phyloP scores from a whole-genome alignment of 2,888 invertebrate genomes.

The Phengaris arion region DNA sequence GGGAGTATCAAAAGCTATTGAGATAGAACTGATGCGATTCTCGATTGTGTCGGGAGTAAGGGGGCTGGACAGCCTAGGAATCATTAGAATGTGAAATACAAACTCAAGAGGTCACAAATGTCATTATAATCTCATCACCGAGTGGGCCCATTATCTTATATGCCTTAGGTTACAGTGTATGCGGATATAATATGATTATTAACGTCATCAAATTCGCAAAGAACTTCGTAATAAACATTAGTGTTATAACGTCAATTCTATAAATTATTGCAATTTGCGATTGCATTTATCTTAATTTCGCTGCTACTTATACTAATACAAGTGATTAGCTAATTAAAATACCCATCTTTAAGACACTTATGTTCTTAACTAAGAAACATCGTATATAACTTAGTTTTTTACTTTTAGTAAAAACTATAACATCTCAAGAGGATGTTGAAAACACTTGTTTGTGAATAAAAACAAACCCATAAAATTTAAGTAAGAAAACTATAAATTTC shows the following conservation, averaged over 20 bases:
- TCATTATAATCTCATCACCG: constrained; percentile 26
- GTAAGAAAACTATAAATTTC: neutral
- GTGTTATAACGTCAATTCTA: neutral
- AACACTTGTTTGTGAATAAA: neutral
- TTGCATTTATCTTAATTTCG: too few species aligned
- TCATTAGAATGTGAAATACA: neutral
- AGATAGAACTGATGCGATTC: too few species aligned
- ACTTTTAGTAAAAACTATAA: neutral
- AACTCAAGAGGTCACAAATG: constrained; percentile 15
- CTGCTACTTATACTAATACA: too few species aligned
- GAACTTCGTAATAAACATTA: neutral
- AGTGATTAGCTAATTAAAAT: neutral
- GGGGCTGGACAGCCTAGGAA: neutral
- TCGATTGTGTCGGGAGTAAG: too few species aligned
- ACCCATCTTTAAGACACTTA: too few species aligned
- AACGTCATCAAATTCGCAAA: constrained; percentile 1
- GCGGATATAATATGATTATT: constrained; percentile 17
- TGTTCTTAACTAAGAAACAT: neutral
- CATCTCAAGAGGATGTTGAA: neutral
- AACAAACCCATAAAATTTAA: neutral
- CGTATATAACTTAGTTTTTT: too few species aligned
- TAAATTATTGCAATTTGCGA: neutral
- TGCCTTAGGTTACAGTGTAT: neutral
- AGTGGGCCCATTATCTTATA: neutral
- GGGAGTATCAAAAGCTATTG: too few species aligned